A percentile compares a stretch with the other conserved stretches of the same genome.
Conservation (phyloP, 2,888 invertebrate species). For the Leucania comma region DNA sequence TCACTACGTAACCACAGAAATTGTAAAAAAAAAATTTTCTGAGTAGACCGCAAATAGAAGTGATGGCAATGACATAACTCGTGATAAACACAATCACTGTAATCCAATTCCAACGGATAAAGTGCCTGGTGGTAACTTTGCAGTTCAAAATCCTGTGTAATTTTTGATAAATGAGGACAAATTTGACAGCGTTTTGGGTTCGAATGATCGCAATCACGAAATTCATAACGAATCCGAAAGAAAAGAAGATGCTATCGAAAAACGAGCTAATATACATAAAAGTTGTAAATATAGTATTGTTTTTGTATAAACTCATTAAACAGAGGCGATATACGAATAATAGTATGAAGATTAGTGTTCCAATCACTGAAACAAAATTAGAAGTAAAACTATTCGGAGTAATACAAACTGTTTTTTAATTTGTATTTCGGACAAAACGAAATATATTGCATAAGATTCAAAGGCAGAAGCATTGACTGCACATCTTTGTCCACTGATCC, state of each 20-base stretch:
- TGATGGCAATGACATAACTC: not conserved
- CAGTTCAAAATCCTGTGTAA: conserved; percentile 26
- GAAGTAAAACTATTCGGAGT: conserved; percentile 23
- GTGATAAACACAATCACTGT: not conserved
- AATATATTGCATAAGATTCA: conserved; percentile 45
- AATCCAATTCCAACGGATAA: conserved; percentile 19
- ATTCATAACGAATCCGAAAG: conserved; percentile 21
- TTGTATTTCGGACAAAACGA: conserved; percentile 44
- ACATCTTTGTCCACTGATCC: conserved; percentile 49
- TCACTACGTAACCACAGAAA: not conserved
- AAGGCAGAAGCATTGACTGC: conserved; percentile 46
- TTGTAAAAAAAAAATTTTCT: not conserved
- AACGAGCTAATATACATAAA: not conserved
- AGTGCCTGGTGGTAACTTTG: not conserved
- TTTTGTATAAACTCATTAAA: not conserved
- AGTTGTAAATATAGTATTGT: fast-evolving
- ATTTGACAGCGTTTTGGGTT: conserved; percentile 14
- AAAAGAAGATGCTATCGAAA: conserved; percentile 12
- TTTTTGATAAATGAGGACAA: conserved; percentile 34
- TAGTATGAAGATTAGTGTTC: not conserved
- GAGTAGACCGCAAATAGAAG: not conserved
- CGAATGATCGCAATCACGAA: conserved; percentile 7
- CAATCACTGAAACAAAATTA: conserved; percentile 12
- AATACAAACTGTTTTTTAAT: conserved; percentile 50
- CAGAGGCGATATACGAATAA: not conserved